Evolutionary conservation across 2,888 invertebrate species (phyloP), one percentile per base, ranked within the genome.

Genomic region (Nipponacmea schrenckii): DNA sequence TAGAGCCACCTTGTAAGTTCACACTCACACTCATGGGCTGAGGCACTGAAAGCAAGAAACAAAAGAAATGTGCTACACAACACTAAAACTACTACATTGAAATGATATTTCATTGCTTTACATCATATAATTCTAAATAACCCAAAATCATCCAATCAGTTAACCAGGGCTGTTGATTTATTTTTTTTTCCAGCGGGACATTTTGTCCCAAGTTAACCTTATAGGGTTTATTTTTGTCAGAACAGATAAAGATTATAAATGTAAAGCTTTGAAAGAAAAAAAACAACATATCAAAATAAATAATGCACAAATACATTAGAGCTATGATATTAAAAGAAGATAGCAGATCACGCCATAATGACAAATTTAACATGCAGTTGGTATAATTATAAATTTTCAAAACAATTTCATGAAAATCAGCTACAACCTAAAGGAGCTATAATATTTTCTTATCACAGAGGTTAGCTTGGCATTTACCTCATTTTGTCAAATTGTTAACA

Each of bases 21-120:
- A 77, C 74, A 73, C 77, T 71, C 75, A 81, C 75, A 80, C 79
- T 81, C 81, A 78, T 74, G 77, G 78, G 68, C 79, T 78, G 78
- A 80, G 75, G 75, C 79, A 83, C 84, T 84, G 84, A 83, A 83
- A 83, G 80, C 80, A 82, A 79, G 80, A 80, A 75, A 77, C 76
- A 80, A 69, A 76, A 70, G 71, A 74, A 72, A 76, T 67, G 69
- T 70, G 68, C 74, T 68, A 70, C 70, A 73, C 67, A 70, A 71
- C 71, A 71, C 63, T 63, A 63, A 71, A 71, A 67, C 67, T 65
- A 64, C 56, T 56, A 67, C 44, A 27, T 24, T n/a, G 8, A 62
- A 24, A 62, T 62, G 62, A 62, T 24, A 26, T 62, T 62, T 24
- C 20, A 20, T 14, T 39, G 39, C 39, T 39, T 39, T 39, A 39